These are phyloP conservation scores for Varanus komodoensis DNA, from an alignment of 2,113 vertebrate species.

Conservation along the genomic window DNA sequence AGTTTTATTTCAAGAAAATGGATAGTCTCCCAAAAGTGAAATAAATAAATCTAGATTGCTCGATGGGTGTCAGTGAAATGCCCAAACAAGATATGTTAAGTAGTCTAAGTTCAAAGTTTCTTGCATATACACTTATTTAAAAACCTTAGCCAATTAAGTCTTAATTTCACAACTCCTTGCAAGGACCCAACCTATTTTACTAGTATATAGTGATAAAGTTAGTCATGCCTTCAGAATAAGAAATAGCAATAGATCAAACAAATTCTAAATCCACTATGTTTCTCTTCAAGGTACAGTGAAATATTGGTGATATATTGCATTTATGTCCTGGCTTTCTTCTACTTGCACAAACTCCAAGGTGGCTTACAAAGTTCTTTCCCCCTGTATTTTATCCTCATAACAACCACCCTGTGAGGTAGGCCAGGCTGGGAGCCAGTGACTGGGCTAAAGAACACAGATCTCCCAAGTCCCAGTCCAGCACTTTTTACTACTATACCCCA, in stretches of 20 bases:
- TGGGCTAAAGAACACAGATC: too few relatives aligned
- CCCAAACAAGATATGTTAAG: neutral
- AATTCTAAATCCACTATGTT: slow-evolving; percentile 32
- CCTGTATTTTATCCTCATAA: too few relatives aligned
- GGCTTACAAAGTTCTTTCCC: too few relatives aligned
- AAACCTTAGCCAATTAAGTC: neutral
- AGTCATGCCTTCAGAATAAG: neutral
- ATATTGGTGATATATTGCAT: neutral
- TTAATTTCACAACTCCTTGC: neutral
- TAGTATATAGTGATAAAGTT: slow-evolving; percentile 26
- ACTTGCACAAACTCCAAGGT: too few relatives aligned
- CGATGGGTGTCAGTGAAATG: neutral
- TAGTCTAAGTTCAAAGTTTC: neutral
- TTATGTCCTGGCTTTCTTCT: too few relatives aligned
- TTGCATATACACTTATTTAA: slow-evolving; percentile 40
- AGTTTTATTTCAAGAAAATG: slow-evolving; percentile 23
- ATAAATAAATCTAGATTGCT: slow-evolving; percentile 48
- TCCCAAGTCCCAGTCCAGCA: too few relatives aligned
- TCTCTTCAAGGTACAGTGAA: slow-evolving; percentile 39
- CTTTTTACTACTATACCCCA: too few relatives aligned
- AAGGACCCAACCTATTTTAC: slow-evolving; percentile 35
- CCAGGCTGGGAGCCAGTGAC: too few relatives aligned
- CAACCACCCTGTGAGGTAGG: too few relatives aligned
- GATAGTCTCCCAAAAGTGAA: neutral
- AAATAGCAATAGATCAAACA: neutral